Base-by-base conservation (phyloP, 2,113 vertebrate species). In the Mustela nigripes region DNA sequence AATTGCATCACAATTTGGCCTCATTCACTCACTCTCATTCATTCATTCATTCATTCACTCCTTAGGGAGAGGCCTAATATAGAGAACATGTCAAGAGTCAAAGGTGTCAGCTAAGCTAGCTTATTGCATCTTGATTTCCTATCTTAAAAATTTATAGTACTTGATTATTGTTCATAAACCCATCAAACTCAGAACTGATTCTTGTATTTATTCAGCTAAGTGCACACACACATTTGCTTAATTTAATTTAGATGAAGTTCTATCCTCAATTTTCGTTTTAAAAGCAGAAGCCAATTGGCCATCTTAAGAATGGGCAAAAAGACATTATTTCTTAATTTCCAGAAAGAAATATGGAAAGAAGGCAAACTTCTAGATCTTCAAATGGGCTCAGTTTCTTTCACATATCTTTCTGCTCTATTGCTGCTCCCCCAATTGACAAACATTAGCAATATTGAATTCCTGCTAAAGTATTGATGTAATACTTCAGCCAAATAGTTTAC, bases 171-270 rank as follows among this genome's bases (percentile, higher is more conserved):
- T 45, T n/a, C 69, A 11, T 53, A 94, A 89, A 26, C 45, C 28
- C 15, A 74, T 36, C 56, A 60, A 91, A 92, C 28, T 96, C 79
- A 95, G 73, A 96, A 48, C 15, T 50, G 42, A 89, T 84, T 15
- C 67, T 36, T 73, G 26, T 42, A 1, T 62, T 82, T 83, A 83
- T 93, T 94, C 42, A 79, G 39, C 45, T 82, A 60, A 84, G 8
- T 2, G 4, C 11, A 39, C 4, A 42, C 56, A 84, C 22, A 67
- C 8, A 56, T n/a, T 62, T 53, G 48, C 18, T 53, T 91, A 62
- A 81, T 94, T 78, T 62, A 48, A 67, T 78, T 69, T 65, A 85
- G 36, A 85, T 69, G 24, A 96, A 94, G 79, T 89, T 89, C 63
- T 69, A 15, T 14, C 10, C 33, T 92, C 53, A 24, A 39, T 88